phyloP scores from a whole-genome alignment of 2,888 invertebrate species.

The Lithophane semibrunnea region DNA sequence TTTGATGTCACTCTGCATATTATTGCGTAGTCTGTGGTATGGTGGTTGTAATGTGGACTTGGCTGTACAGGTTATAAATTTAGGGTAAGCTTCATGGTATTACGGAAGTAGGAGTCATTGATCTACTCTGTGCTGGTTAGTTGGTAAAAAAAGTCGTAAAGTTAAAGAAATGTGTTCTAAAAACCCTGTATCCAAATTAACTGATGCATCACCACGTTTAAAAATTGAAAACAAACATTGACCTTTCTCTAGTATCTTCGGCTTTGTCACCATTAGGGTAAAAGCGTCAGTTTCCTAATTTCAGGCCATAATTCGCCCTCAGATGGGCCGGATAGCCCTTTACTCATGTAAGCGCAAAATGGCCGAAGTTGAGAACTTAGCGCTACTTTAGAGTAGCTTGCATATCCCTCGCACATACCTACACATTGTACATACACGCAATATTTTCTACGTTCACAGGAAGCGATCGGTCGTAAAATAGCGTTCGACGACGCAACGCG shows the following conservation, averaged over 20 bases:
- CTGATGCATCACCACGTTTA: neutral
- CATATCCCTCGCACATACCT: constrained; percentile 37
- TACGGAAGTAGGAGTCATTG: constrained; percentile 10
- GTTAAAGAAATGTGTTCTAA: neutral
- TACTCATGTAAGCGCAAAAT: constrained; percentile 60
- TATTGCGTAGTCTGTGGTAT: constrained; percentile 53
- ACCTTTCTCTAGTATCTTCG: neutral
- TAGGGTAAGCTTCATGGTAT: constrained; percentile 12
- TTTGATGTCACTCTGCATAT: constrained; percentile 68
- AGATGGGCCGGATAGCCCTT: constrained; percentile 64
- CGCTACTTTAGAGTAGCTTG: constrained; percentile 46
- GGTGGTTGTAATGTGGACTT: constrained; percentile 28
- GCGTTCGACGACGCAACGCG: constrained; percentile 69
- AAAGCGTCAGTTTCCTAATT: constrained; percentile 47
- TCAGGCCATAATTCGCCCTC: constrained; percentile 43
- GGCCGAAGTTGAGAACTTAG: constrained; percentile 59
- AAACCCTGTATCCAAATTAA: neutral
- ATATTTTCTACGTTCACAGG: constrained; percentile 73
- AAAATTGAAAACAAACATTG: constrained; percentile 2
- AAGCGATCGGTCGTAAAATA: constrained; percentile 78
- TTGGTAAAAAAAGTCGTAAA: neutral
- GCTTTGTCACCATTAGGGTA: constrained; percentile 33
- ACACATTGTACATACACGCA: constrained; percentile 45
- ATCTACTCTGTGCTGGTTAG: neutral
- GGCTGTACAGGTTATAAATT: constrained; percentile 34